Base-by-base conservation (phyloP, 2,888 invertebrate species). In the Lasioglossum zephyrum region DNA sequence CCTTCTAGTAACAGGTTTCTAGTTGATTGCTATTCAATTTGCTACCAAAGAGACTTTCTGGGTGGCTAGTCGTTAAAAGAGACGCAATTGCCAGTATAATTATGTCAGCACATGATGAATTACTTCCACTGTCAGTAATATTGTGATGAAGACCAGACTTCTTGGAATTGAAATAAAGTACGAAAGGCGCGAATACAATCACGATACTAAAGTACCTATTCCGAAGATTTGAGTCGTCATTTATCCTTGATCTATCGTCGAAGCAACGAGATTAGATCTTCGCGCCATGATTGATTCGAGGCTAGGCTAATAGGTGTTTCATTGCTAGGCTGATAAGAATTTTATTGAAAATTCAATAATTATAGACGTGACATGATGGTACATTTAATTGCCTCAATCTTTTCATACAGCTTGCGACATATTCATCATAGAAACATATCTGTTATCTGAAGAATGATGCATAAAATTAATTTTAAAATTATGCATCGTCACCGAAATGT, bases 81-180 rank as follows among this genome's bases (percentile, higher is more conserved):
- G 31, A 16, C 26, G 13, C 63, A 16, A 63, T 63, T 63, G 63
- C 6, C 16, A 16, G 26, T 16, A 63, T 63, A 26, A 63, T 31
- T 63, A 63, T 63, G 63, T 63, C 63, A 31, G 63, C 63, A 2
- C 63, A 63, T 63, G 63, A 63, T 63, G 74, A 57, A 57, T 57
- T 16, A n/a, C 63, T 63, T 63, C 63, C 63, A 63, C 63, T 31
- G 31, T 31, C 6, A 16, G 16, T 63, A 63, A 63, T 63, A 63
- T 63, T 31, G 26, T 63, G 31, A 63, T 16, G 13, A 63, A 63
- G 63, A 63, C 26, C 16, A 63, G 63, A 63, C 63, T 63, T 31
- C 4, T 31, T 9, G 13, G 26, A 31, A 63, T 31, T 63, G 31
- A 16, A 31, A 63, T 63, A 63, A 26, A 60, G 60, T 13, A 60